Base-by-base conservation (phyloP, 2,113 vertebrate species). In the Scolopax mira region DNA sequence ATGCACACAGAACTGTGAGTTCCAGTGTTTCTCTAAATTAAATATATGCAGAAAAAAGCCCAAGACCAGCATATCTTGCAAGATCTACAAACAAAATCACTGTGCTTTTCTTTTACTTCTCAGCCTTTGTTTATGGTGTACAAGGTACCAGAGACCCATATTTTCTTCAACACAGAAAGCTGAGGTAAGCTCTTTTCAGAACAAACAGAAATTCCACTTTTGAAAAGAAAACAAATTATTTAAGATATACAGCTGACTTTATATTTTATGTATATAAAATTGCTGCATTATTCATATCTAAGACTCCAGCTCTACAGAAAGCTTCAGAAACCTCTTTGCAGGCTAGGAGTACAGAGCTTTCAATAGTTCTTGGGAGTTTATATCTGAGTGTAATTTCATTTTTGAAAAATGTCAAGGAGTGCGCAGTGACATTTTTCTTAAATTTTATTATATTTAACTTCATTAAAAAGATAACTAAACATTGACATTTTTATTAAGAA, bases 231-330 rank as follows among this genome's bases (percentile, higher is more conserved):
- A 74, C 25, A 7, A 90, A 93, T 81, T 82, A 85, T 93, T 95
- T 86, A 83, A 93, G 83, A 74, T 65, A 84, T 51, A 81, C 75
- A 84, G 85, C 44, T 92, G 86, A 60, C 22, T 73, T 85, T 61
- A 73, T 80, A 71, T 83, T 80, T 81, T 75, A 96, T 93, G 89
- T 79, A 91, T 91, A 79, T 65, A 54, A 73, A 84, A 67, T 30
- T 70, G 37, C 37, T 55, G 22, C 80, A 61, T 75, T 85, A 82
- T 91, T 81, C 8, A 94, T 89, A 62, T 9, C 44, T 49, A 74
- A 86, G 42, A 35, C 62, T 90, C n/a, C 54, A 78, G 61, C 46
- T 85, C 79, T 81, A 72, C 61, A 80, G n/a, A 28, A 93, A 7
- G 21, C 31, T 83, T 86, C 64, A 85, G 62, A 91, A 91, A 70